Evolutionary conservation across 2,888 invertebrate genomes (phyloP).

Genomic region (Rhamphomyia laevipes): DNA sequence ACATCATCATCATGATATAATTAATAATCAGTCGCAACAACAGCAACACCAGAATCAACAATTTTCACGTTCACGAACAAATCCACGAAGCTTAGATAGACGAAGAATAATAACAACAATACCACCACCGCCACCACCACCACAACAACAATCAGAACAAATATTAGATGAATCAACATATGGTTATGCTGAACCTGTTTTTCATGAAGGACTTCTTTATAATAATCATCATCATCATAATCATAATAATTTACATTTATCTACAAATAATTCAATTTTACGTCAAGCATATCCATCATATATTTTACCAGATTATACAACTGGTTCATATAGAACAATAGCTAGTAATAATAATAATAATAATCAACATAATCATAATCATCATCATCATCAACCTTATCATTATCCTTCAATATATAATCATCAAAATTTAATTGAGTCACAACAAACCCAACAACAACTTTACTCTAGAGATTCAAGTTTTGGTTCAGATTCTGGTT

Average conservation of each 20-base stretch:
- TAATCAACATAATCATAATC: conserved; percentile 10
- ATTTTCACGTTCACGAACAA: conserved; percentile 27
- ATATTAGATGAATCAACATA: conserved; percentile 26
- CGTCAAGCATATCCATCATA: conserved; percentile 42
- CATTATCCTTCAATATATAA: neutral
- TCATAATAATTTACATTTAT: conserved; percentile 20
- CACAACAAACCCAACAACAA: conserved; percentile 20
- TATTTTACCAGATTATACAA: conserved; percentile 24
- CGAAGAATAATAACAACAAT: conserved; percentile 28
- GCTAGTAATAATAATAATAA: conserved; percentile 4
- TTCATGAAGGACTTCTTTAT: conserved; percentile 68
- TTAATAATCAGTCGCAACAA: conserved; percentile 15
- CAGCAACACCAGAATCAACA: conserved; percentile 9
- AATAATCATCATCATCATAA: conserved; percentile 40
- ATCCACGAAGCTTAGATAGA: conserved; percentile 31
- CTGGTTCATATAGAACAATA: conserved; percentile 14
- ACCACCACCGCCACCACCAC: neutral
- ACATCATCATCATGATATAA: conserved; percentile 20
- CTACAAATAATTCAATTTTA: conserved; percentile 13
- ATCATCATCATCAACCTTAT: conserved; percentile 7
- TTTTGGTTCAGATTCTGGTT: conserved; percentile 75
- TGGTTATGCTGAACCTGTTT: conserved; percentile 52
- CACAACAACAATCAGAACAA: neutral
- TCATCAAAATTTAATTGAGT: conserved; percentile 6
- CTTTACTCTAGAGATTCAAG: conserved; percentile 63